Evolutionary conservation across 2,113 vertebrate species (phyloP).

Genomic region (Aythya baeri): DNA sequence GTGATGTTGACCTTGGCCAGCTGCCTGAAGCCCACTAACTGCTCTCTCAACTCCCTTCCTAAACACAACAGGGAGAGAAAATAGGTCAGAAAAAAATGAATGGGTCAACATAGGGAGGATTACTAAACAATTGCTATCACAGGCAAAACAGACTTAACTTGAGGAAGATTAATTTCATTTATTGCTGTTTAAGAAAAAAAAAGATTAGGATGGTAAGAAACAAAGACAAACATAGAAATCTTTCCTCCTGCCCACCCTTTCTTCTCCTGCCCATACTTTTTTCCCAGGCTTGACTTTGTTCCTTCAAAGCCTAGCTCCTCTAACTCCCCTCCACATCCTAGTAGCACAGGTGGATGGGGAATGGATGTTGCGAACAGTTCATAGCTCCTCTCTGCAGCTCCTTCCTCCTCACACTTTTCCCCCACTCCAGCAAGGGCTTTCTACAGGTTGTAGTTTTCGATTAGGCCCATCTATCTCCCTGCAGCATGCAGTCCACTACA

Average conservation of each 20-base stretch:
- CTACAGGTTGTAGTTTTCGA: neutral
- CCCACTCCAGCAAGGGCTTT: neutral
- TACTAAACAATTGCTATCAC: neutral
- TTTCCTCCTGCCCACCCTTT: neutral
- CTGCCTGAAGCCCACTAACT: neutral
- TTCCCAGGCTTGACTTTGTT: neutral
- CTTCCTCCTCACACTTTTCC: neutral
- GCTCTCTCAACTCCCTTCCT: neutral
- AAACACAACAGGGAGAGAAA: neutral
- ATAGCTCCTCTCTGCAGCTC: neutral
- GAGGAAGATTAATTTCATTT: neutral
- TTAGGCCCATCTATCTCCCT: neutral
- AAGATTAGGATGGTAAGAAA: neutral
- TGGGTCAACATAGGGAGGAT: neutral
- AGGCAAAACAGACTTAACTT: neutral
- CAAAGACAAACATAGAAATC: neutral
- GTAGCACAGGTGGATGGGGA: neutral
- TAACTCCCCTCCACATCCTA: neutral
- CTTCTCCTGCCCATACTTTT: neutral
- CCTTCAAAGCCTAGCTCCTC: neutral
- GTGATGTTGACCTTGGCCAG: neutral
- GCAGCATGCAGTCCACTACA: fast-evolving
- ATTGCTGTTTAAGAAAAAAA: neutral
- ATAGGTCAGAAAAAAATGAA: neutral
- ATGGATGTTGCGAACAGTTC: neutral